Conservation (phyloP, 2,113 vertebrate genomes). For the Cygnus atratus region DNA sequence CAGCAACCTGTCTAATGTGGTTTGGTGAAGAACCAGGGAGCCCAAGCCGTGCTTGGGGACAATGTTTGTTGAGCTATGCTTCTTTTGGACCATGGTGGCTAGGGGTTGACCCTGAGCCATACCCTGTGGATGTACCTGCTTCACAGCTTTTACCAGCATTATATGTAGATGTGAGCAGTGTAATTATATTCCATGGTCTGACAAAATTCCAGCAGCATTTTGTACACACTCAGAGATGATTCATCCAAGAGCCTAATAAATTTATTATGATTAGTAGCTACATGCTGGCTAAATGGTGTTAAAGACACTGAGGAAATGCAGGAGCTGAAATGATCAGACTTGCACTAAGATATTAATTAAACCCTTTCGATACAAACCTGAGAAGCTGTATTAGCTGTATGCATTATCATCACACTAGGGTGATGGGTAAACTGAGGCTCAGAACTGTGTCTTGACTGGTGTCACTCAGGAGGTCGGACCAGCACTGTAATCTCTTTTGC, state of each 20-base stretch:
- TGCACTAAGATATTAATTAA: background rate
- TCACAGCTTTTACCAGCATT: background rate
- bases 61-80: background rate
- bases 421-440: background rate
- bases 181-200: background rate
- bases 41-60: background rate
- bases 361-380: background rate
- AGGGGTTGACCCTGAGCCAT: rapidly evolving
- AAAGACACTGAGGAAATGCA: background rate
- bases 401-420: background rate
- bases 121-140: background rate
- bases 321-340: background rate
- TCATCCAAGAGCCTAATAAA: background rate
- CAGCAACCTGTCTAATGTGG: background rate
- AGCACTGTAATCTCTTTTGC: background rate
- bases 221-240: background rate
- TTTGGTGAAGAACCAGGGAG: background rate
- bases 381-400: background rate
- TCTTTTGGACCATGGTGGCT: rapidly evolving
- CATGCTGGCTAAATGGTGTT: background rate
- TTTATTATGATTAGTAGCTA: background rate
- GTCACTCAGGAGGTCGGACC: background rate
- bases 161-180: background rate
- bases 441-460: background rate
- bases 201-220: background rate